These are phyloP conservation scores for Cerastoderma edule DNA, from an alignment of 2,888 invertebrate genomes.

Conservation along the genomic window DNA sequence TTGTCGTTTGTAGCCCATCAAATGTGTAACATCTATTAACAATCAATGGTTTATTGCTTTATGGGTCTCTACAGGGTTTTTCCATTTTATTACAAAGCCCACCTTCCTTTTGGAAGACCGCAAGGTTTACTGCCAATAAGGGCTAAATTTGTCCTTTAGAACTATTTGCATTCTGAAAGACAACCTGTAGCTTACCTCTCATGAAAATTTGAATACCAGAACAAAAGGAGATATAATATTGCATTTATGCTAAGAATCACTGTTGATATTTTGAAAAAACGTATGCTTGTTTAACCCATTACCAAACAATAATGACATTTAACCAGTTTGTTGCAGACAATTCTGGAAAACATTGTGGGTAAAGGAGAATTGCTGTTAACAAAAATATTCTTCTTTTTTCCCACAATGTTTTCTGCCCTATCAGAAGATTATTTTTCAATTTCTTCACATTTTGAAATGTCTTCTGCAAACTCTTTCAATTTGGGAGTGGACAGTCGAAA, in stretches of 20 bases:
- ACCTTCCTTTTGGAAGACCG: too few relatives aligned
- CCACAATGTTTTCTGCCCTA: neutral
- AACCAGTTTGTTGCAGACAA: too few relatives aligned
- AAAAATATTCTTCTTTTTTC: constrained; percentile 2
- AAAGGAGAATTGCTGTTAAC: constrained; percentile 3
- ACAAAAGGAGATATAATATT: neutral
- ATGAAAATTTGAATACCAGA: neutral
- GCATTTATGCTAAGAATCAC: neutral
- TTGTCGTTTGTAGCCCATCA: too few relatives aligned
- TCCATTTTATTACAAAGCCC: neutral
- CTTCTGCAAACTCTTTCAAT: too few relatives aligned
- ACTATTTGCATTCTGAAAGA: neutral
- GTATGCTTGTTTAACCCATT: neutral
- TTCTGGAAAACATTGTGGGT: neutral
- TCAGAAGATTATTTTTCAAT: too few relatives aligned
- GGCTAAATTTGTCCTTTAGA: neutral
- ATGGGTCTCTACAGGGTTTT: too few relatives aligned
- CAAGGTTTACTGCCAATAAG: too few relatives aligned
- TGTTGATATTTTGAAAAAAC: neutral
- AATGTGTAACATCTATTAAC: too few relatives aligned
- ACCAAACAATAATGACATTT: too few relatives aligned
- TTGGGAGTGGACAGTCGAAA: too few relatives aligned
- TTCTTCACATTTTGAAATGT: too few relatives aligned
- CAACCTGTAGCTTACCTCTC: neutral
- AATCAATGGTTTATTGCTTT: too few relatives aligned